Percentiles rank a stretch among this genome's conserved stretches.
phyloP scores from a whole-genome alignment of 2,888 invertebrate genomes.

The Nemoura dubitans region DNA sequence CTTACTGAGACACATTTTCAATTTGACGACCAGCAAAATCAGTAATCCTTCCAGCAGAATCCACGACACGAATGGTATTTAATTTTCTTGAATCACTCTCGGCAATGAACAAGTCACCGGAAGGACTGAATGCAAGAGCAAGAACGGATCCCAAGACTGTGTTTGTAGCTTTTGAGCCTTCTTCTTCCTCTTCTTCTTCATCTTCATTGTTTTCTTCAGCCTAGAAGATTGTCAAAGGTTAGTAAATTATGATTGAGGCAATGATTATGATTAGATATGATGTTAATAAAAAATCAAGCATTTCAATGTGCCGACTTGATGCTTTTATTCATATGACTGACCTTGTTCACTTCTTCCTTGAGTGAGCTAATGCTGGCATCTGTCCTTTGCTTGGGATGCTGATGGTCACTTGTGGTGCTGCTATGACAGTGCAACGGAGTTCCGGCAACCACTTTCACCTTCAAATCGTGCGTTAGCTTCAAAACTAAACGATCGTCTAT shows the following conservation, averaged over 20 bases:
- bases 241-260: too few relatives aligned
- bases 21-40: slow-evolving; percentile 91
- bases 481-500: slow-evolving; percentile 94
- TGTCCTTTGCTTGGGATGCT: slow-evolving; percentile 34
- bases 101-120: slow-evolving; percentile 91
- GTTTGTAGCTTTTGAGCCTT: slow-evolving; percentile 61
- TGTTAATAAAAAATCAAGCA: too few relatives aligned
- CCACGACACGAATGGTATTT: slow-evolving; percentile 84
- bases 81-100: slow-evolving; percentile 90
- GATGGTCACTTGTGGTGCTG: slow-evolving; percentile 46
- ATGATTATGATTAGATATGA: too few relatives aligned
- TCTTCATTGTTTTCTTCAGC: background rate
- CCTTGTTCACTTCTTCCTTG: slow-evolving; percentile 61
- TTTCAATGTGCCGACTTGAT: too few relatives aligned
- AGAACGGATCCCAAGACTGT: slow-evolving; percentile 83
- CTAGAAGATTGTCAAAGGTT: background rate
- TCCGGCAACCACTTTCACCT: slow-evolving; percentile 92
- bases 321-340: slow-evolving; percentile 20
- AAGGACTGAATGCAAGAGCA: slow-evolving; percentile 89
- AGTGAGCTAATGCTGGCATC: slow-evolving; percentile 55
- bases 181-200: slow-evolving; percentile 52
- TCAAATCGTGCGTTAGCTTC: slow-evolving; percentile 87
- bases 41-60: slow-evolving; percentile 88
- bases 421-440: slow-evolving; percentile 89
- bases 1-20: slow-evolving; percentile 55